Conservation (phyloP, 1,140 invertebrate species). For the Macrosteles quadrilineatus region DNA sequence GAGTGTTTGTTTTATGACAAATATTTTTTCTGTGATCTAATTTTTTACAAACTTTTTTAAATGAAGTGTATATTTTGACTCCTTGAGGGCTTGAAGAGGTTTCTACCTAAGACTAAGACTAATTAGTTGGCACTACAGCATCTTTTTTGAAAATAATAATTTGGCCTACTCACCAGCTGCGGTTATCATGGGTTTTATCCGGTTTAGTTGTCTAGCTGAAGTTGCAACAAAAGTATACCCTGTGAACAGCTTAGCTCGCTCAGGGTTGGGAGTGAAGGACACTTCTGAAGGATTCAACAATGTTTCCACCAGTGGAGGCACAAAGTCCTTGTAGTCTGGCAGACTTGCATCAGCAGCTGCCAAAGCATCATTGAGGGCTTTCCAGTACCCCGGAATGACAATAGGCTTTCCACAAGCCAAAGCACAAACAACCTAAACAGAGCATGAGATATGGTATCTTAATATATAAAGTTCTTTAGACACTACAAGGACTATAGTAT, state of each 20-base stretch:
- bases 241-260: slow-evolving; percentile 48
- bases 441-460: background rate
- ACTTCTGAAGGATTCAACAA: slow-evolving; percentile 46
- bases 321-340: slow-evolving; percentile 47
- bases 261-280: slow-evolving; percentile 47
- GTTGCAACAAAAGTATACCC: slow-evolving; percentile 53
- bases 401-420: slow-evolving; percentile 49
- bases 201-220: slow-evolving; percentile 46
- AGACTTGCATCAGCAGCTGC: slow-evolving; percentile 35
- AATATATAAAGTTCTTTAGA: background rate
- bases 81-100: no score
- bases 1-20: no score
- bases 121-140: no score
- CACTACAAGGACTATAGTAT: no score
- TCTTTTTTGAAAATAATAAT: no score
- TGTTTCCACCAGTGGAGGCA: slow-evolving; percentile 50
- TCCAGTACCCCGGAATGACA: slow-evolving; percentile 50
- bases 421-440: slow-evolving; percentile 51
- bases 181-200: slow-evolving; percentile 23
- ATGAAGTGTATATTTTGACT: no score
- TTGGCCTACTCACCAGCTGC: slow-evolving; percentile 19
- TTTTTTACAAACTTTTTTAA: no score
- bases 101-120: no score
- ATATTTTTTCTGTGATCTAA: no score
- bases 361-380: slow-evolving; percentile 42